Conservation (phyloP, 2,888 invertebrate genomes). For the Halictus ligatus region DNA sequence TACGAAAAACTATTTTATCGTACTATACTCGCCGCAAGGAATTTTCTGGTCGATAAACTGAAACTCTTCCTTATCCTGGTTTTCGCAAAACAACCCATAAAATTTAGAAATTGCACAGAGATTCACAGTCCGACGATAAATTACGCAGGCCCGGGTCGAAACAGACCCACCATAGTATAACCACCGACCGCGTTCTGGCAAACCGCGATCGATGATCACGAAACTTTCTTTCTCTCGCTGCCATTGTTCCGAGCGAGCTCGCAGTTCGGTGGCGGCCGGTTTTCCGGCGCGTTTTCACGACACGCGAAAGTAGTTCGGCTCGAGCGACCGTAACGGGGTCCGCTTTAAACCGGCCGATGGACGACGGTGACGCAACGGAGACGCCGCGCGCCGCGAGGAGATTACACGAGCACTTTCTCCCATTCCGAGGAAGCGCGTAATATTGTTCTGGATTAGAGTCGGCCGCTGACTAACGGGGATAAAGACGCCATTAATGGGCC, state of each 20-base stretch:
- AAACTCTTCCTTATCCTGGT: too few species aligned
- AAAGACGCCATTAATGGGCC: conserved; percentile 53
- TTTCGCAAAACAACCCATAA: too few species aligned
- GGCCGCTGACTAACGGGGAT: conserved; percentile 41
- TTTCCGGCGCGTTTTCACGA: conserved; percentile 37
- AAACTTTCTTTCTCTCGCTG: neutral
- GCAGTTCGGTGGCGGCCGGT: neutral
- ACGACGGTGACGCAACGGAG: conserved; percentile 51
- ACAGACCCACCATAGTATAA: too few species aligned
- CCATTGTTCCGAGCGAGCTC: neutral
- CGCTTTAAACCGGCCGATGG: conserved; percentile 42
- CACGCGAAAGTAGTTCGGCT: conserved; percentile 48
- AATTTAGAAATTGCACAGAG: too few species aligned
- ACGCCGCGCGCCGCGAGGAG: conserved; percentile 18
- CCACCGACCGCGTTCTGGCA: neutral
- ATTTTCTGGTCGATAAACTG: too few species aligned
- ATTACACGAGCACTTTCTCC: conserved; percentile 64
- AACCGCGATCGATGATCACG: neutral
- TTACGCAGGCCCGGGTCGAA: too few species aligned
- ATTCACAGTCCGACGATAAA: too few species aligned
- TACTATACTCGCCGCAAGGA: too few species aligned
- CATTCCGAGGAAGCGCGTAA: conserved; percentile 45
- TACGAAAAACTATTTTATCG: too few species aligned
- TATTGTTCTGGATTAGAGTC: conserved; percentile 41
- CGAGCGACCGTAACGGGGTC: conserved; percentile 53